Conservation (phyloP, 2,888 invertebrate genomes). For the Clistopyga incitator region DNA sequence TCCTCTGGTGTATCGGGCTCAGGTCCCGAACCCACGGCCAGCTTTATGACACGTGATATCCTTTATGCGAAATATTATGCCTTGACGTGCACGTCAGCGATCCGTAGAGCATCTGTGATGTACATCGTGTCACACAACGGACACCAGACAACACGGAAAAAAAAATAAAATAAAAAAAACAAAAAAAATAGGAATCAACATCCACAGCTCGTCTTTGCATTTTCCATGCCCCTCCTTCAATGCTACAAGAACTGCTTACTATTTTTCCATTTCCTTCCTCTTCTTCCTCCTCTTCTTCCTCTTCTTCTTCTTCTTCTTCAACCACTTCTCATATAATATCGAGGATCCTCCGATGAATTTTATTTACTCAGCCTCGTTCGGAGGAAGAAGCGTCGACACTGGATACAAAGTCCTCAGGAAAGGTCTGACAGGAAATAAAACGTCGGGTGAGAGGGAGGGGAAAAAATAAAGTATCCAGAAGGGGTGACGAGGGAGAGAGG, state of each 20-base stretch:
- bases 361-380: constrained; percentile 72
- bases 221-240: constrained; percentile 21
- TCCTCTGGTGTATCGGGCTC: constrained; percentile 47
- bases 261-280: constrained; percentile 36
- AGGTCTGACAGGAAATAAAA: constrained; percentile 58
- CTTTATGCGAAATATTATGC: constrained; percentile 80
- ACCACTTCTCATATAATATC: constrained; percentile 70
- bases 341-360: constrained; percentile 72
- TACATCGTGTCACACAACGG: constrained; percentile 42
- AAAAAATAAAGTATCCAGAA: background rate
- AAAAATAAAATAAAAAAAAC: background rate
- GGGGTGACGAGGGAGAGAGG: background rate
- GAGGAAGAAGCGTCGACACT: constrained; percentile 35
- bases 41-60: constrained; percentile 82
- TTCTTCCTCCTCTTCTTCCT: no score
- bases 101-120: background rate
- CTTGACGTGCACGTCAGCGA: constrained; percentile 24
- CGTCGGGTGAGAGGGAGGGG: constrained; percentile 32
- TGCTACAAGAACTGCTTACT: constrained; percentile 22
- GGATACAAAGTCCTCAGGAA: constrained; percentile 52
- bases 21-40: constrained; percentile 52
- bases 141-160: constrained; percentile 15
- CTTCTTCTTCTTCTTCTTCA: no score
- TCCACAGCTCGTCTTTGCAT: constrained; percentile 49
- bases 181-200: constrained; percentile 15